Conservation (phyloP, 2,113 vertebrate species). For the Dinomys branickii region DNA sequence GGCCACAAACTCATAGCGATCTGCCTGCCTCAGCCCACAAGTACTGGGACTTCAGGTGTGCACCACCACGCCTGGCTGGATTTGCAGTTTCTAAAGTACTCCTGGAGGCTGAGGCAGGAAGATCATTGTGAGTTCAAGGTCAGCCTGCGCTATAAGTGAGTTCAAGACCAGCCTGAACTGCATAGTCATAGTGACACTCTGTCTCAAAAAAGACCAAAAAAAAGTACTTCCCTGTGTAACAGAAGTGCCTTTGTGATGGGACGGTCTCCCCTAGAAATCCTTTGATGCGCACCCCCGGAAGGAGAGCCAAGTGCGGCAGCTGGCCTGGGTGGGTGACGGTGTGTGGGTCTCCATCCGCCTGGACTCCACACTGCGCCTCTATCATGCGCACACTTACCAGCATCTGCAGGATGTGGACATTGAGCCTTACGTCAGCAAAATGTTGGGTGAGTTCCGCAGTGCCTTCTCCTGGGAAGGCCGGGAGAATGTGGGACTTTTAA, state of each 20-base stretch:
- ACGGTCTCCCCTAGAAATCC: conserved; percentile 87
- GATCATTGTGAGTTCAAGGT: no score
- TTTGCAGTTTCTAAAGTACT: conserved; percentile 39
- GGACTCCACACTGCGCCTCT: conserved; percentile 94
- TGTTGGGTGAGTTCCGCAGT: conserved; percentile 89
- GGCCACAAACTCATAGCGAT: background rate
- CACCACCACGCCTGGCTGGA: background rate
- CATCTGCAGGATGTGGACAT: conserved; percentile 96
- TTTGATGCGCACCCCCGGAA: conserved; percentile 95
- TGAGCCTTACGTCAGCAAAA: conserved; percentile 96
- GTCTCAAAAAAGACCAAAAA: no score
- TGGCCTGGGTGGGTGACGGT: conserved; percentile 94
- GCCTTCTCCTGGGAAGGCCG: conserved; percentile 34
- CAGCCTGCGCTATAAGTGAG: no score
- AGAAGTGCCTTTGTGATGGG: conserved; percentile 52
- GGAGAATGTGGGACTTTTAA: conserved; percentile 15
- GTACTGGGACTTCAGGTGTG: background rate
- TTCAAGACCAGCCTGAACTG: no score
- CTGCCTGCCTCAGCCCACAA: background rate
- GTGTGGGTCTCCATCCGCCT: conserved; percentile 96
- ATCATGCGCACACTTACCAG: conserved; percentile 94
- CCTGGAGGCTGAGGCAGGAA: background rate
- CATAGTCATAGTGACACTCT: no score
- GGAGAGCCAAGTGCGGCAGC: conserved; percentile 94
- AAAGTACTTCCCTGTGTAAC: conserved; percentile 1